Base-by-base conservation (phyloP, 1,140 invertebrate genomes). In the Zaprionus inermis region DNA sequence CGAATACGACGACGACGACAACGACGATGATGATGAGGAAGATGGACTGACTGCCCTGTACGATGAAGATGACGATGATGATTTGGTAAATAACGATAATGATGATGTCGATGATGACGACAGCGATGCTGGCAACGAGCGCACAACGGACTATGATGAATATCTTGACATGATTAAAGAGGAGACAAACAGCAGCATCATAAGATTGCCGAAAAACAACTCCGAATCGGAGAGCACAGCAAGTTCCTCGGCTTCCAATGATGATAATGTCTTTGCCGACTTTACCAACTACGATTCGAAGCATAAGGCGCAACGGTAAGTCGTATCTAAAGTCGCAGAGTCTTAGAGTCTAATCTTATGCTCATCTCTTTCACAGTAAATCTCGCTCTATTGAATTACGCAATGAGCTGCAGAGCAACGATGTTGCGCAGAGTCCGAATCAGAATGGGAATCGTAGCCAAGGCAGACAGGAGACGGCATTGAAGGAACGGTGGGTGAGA, bases 221-320 rank as follows among this genome's bases (percentile, higher is more conserved):
- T 55, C 52, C 6, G 66, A 72, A n/a, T 59, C 44, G 3, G 76
- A 66, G 9, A 44, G 24, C 2, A 52, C 54, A 14, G 54, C 58
- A n/a, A 67, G 41, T 11, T 46, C 76, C 5, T 64, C 60, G 34
- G 75, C 66, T 18, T 76, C 82, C 1, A 90, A 72, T 30, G 81
- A 85, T 52, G 85, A 90, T 49, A 85, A 89, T 79, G 78, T 91
- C 4, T 91, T 81, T 36, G 81, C 81, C 0, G 90, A 91, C 52
- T 91, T 89, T 55, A 88, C 71, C 28, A 89, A 68, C 54, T 91
- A 78, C n/a, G 79, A 79, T 22, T 78, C 76, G 34, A 84, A 72
- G 38, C 83, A 81, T 51, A 89, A 82, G 28, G 72, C 56, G 6
- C 54, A 84, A 56, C 78, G 79, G 85, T 90, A 38, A 59, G 59